Evolutionary conservation across 2,888 invertebrate species (phyloP).

Genomic region (Thereva nobilitata): DNA sequence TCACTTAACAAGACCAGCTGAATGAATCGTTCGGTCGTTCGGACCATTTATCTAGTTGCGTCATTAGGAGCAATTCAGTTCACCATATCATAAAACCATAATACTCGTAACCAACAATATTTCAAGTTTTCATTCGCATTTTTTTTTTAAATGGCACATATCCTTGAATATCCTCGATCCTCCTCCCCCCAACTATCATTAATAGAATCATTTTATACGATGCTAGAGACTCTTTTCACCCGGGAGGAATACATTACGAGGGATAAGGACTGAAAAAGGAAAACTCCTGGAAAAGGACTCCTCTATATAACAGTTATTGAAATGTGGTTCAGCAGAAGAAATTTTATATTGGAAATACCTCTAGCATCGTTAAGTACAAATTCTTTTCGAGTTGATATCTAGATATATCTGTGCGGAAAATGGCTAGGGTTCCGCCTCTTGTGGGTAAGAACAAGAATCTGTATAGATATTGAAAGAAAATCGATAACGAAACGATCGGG

Average conservation of each 20-base stretch:
- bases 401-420: constrained; percentile 15
- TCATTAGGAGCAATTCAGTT: too few species aligned
- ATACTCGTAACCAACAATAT: too few species aligned
- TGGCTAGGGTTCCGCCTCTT: constrained; percentile 18
- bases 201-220: too few species aligned
- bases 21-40: too few species aligned
- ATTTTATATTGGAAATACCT: constrained; percentile 42
- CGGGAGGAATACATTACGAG: constrained; percentile 6
- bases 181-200: too few species aligned
- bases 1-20: too few species aligned
- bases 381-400: constrained; percentile 39
- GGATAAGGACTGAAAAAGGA: constrained; percentile 2
- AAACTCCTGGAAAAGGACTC: constrained; percentile 11
- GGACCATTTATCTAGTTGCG: too few species aligned
- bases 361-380: constrained; percentile 39
- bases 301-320: constrained; percentile 40
- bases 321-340: constrained; percentile 39
- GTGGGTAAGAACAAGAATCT: constrained; percentile 28
- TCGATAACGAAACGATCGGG: constrained; percentile 29
- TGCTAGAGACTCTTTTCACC: constrained; percentile 17
- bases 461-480: constrained; percentile 15
- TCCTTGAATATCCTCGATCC: too few species aligned
- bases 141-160: too few species aligned
- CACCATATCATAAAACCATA: too few species aligned
- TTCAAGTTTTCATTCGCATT: too few species aligned